Evolutionary conservation across 1,140 invertebrate species (phyloP).

Genomic region (Sitodiplosis mosellana): DNA sequence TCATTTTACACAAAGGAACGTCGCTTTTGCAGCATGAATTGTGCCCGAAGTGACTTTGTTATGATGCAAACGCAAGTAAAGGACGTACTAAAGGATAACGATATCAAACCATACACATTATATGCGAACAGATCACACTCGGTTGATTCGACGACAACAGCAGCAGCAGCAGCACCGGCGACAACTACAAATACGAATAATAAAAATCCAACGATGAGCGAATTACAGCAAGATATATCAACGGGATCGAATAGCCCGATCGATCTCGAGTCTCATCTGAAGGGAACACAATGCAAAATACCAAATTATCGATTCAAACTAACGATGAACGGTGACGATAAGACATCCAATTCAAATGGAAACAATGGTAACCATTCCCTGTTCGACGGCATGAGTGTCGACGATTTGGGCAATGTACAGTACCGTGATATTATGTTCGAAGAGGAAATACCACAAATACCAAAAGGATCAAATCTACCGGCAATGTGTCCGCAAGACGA

Average conservation of each 20-base stretch:
- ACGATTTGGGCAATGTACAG: conserved; percentile 15
- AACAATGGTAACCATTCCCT: not conserved
- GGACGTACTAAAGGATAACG: conserved; percentile 8
- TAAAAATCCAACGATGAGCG: not conserved
- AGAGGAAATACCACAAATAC: conserved; percentile 28
- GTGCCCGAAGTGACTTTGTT: conserved; percentile 35
- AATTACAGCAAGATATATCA: not conserved
- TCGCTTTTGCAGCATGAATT: conserved; percentile 57
- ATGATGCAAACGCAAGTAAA: conserved; percentile 9
- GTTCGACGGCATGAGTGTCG: conserved; percentile 1
- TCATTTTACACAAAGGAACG: conserved; percentile 76
- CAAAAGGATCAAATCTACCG: conserved; percentile 21
- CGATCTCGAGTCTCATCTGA: conserved; percentile 19
- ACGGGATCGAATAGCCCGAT: not conserved
- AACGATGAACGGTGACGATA: conserved; percentile 9
- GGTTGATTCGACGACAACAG: conserved; percentile 9
- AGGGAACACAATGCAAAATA: conserved; percentile 20
- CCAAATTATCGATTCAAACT: conserved; percentile 24
- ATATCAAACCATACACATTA: conserved; percentile 6
- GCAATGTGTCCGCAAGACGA: conserved; percentile 25
- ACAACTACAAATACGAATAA: no score
- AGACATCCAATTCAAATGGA: not conserved
- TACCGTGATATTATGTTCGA: conserved; percentile 27
- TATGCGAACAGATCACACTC: conserved; percentile 23
- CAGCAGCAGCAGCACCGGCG: conserved; percentile 14